Base-by-base conservation (phyloP, 2,888 invertebrate genomes). In the Pinctada fucata region DNA sequence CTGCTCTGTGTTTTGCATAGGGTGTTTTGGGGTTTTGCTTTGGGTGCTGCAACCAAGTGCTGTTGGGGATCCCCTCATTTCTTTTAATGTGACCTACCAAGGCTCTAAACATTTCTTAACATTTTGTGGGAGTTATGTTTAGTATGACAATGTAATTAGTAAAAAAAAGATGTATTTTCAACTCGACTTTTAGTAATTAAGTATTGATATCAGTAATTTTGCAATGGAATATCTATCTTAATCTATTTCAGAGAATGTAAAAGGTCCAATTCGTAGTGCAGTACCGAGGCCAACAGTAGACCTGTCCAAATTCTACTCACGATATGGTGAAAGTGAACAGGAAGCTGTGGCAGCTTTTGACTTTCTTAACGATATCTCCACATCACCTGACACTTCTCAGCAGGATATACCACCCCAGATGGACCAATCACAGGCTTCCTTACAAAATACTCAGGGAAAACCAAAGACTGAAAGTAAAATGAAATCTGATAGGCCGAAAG, bases 341-440 rank as follows among this genome's bases (percentile, higher is more conserved):
- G 87, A 88, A 48, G 89, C 89, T 31, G 84, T 89, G 31, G 86
- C 89, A 16, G 88, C 88, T 16, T 90, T 89, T 74, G 87, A 89
- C 72, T 89, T 88, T 77, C 83, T 90, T 2, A 79, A 90, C 72
- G 86, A 88, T 10, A 83, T 88, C 76, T 74, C 85, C 31, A 79
- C 85, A 5, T 85, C 87, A 3, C 78, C 77, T 16, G 72, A 79
- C 6, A n/a, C 74, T 2, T 48, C 51, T 13, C 63, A 70, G 10
- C 69, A 70, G 45, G 66, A 74, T 5, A 50, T 51, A 49, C 49
- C 31, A 52, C 69, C 63, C 1, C 45, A 45, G 31, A 45, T 47
- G 2, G 49, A 47, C 48, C 69, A 78, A 74, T 78, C 74, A 69
- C 31, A 67, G 47, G 10, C 16, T n/a, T 31, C 48, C 13, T 8